Percentiles rank a stretch among this genome's conserved stretches.
Evolutionary conservation across 2,113 vertebrate genomes (phyloP).

Genomic region (Mormyrus lacerda): DNA sequence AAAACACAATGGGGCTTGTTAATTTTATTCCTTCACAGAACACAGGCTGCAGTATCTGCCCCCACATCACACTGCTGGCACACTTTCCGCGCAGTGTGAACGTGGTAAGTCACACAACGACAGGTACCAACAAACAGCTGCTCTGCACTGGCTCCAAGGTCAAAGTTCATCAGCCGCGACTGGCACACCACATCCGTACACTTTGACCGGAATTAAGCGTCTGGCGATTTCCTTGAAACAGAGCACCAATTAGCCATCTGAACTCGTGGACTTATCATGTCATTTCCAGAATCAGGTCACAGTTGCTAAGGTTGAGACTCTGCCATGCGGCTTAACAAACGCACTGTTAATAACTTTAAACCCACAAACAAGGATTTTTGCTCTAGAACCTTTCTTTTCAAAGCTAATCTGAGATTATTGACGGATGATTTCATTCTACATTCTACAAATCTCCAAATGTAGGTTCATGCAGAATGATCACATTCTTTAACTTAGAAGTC

Average conservation of each 20-base stretch:
- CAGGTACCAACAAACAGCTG: neutral
- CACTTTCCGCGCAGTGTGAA: neutral
- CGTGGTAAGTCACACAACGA: neutral
- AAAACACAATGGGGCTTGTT: neutral
- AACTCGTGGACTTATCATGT: slow-evolving; percentile 35
- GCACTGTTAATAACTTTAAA: slow-evolving; percentile 13
- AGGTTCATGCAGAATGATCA: too few relatives aligned
- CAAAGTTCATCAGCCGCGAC: neutral
- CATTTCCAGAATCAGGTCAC: slow-evolving; percentile 41
- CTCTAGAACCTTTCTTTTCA: neutral
- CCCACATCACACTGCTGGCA: neutral
- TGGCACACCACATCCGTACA: neutral
- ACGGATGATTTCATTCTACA: too few relatives aligned
- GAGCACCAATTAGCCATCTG: slow-evolving; percentile 33
- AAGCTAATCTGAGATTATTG: too few relatives aligned
- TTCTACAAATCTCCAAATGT: too few relatives aligned
- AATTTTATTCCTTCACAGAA: neutral
- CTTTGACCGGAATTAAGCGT: neutral
- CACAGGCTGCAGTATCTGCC: neutral
- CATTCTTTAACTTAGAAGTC: slow-evolving; percentile 33
- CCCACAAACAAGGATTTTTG: neutral
- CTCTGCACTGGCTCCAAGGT: neutral
- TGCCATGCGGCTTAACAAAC: slow-evolving; percentile 25
- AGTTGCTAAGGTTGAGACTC: slow-evolving; percentile 34
- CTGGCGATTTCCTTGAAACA: neutral